Base-by-base conservation (phyloP, 2,888 invertebrate genomes). In the Nudaria mundana region DNA sequence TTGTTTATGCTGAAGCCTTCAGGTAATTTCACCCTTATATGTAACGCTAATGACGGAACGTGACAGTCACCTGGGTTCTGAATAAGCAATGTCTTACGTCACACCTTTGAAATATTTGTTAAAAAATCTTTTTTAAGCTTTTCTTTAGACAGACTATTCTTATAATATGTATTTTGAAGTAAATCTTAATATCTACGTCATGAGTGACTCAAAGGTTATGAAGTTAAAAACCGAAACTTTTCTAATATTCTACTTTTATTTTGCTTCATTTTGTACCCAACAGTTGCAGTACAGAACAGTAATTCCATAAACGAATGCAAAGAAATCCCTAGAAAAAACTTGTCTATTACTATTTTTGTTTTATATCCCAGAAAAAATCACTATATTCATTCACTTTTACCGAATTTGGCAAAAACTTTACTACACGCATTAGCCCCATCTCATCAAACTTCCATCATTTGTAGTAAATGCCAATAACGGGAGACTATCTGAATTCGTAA, bases 381-480 rank as follows among this genome's bases (percentile, higher is more conserved):
- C 20, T n/a, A 14, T 18, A 10, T 10, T 5, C 3, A 20, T 20
- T 22, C 13, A 1, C 32, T 14, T 32, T 32, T 13, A 5, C 3
- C 29, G 10, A 32, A 38, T 38, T 31, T 37, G 12, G 10, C 25
- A 25, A 37, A 44, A 58, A 45, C 34, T 55, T 54, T 37, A 24
- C 14, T 18, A 12, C 1, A 26, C 36, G 37, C 43, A 37, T 32
- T 44, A 41, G 30, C 31, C 32, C 37, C 24, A 44, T 47, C 52
- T 56, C 29, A 43, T 37, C 40, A 51, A 44, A 52, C 39, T 56
- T 43, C 36, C 42, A 38, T 36, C 36, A 47, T 57, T 48, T 39
- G 35, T 11, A 32, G 45, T 52, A 37, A 42, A 38, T 10, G 32
- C 37, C 40, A 52, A 52, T 48, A 52, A 48, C 44, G 14, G 5